Conservation (phyloP, 2,113 vertebrate genomes). For the Petroica traversi region DNA sequence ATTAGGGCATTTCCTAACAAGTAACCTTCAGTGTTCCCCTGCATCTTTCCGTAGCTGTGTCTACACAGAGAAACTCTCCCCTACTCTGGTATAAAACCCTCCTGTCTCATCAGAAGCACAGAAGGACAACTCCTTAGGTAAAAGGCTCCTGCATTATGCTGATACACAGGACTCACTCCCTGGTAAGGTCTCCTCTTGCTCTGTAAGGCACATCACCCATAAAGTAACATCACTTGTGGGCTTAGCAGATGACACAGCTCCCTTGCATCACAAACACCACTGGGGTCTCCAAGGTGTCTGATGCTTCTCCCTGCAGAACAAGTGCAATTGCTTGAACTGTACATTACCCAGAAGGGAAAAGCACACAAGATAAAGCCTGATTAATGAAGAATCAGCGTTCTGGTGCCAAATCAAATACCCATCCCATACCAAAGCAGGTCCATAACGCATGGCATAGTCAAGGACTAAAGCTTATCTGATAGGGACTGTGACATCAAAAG, state of each 20-base stretch:
- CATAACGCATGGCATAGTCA: background rate
- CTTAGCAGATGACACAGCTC: background rate
- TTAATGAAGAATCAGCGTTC: background rate
- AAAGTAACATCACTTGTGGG: background rate
- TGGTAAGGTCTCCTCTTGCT: background rate
- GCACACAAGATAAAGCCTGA: background rate
- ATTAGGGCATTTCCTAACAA: background rate
- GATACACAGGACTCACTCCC: background rate
- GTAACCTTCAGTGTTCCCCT: background rate
- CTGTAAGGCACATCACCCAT: background rate
- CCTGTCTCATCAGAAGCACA: background rate
- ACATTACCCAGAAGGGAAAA: background rate
- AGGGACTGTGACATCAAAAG: background rate
- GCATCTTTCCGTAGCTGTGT: background rate
- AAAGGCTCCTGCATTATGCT: background rate
- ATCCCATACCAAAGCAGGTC: background rate
- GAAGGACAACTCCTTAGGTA: background rate
- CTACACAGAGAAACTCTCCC: background rate
- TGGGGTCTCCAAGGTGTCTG: background rate
- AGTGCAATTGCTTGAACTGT: background rate
- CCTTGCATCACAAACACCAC: background rate
- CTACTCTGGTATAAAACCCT: background rate
- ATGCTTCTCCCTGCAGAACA: background rate
- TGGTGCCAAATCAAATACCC: background rate
- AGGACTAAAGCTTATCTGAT: background rate